phyloP scores from a whole-genome alignment of 2,113 vertebrate genomes.

The Sphyrna mokarran region DNA sequence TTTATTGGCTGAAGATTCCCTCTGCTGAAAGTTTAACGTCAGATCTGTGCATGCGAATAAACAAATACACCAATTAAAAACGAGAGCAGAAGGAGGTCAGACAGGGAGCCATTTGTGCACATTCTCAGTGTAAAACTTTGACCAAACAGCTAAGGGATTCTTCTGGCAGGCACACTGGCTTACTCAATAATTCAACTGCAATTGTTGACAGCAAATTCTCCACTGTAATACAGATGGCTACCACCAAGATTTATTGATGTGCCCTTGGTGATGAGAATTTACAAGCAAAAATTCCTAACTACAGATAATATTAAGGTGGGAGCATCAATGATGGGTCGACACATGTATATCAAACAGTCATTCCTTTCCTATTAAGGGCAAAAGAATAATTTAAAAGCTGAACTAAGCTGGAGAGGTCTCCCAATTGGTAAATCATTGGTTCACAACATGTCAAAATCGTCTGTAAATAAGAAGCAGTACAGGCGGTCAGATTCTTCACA shows the following conservation, averaged over 20 bases:
- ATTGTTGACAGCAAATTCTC: not conserved
- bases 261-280: not conserved
- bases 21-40: slow-evolving; percentile 3
- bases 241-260: not conserved
- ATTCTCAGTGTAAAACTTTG: not conserved
- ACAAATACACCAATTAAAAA: not conserved
- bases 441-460: too few relatives aligned
- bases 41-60: not conserved
- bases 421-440: too few relatives aligned
- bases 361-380: not conserved
- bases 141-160: not conserved
- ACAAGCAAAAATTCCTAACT: not conserved
- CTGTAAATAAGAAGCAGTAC: too few relatives aligned
- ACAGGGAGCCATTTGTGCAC: not conserved
- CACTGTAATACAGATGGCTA: not conserved
- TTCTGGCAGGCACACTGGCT: too few relatives aligned
- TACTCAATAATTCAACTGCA: not conserved
- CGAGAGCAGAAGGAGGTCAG: not conserved
- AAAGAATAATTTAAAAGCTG: not conserved
- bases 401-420: not conserved
- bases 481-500: too few relatives aligned
- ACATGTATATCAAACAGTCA: not conserved
- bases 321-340: not conserved
- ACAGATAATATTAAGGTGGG: not conserved
- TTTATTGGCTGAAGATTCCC: not conserved